Evolutionary conservation across 2,797 vertebrate species (phyloP).

Genomic region (Pterois miles): DNA sequence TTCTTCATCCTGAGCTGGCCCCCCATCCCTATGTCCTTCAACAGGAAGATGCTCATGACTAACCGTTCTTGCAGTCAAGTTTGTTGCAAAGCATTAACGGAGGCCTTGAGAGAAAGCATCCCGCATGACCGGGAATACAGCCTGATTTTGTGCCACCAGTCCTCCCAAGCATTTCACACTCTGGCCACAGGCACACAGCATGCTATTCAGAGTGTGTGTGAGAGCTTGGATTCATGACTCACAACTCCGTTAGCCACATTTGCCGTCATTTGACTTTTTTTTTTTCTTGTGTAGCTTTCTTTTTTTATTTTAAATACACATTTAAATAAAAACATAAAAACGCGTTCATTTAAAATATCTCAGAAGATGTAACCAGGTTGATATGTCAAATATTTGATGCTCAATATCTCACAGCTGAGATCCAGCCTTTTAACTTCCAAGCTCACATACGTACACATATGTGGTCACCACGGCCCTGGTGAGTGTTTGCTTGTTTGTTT

Average conservation of each 20-base stretch:
- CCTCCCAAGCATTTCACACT: slow-evolving; percentile 16
- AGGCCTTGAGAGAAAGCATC: slow-evolving; percentile 40
- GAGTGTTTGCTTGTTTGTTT: slow-evolving; percentile 67
- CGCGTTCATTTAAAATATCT: neutral
- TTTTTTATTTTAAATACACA: neutral
- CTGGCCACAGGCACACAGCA: slow-evolving; percentile 25
- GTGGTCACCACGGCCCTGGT: slow-evolving; percentile 33
- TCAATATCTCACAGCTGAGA: slow-evolving; percentile 15
- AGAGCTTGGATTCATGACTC: neutral
- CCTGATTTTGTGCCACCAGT: slow-evolving; percentile 17
- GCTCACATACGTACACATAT: neutral
- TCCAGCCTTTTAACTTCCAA: slow-evolving; percentile 9
- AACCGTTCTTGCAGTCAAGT: slow-evolving; percentile 33
- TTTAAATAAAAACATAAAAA: no score
- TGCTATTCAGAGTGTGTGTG: slow-evolving; percentile 19
- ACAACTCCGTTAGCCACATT: neutral
- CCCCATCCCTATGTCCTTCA: slow-evolving; percentile 54
- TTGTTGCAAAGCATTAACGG: slow-evolving; percentile 36
- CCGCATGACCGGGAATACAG: slow-evolving; percentile 18
- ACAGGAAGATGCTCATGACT: slow-evolving; percentile 31
- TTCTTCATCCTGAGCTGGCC: slow-evolving; percentile 26
- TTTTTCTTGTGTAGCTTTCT: neutral
- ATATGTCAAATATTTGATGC: neutral
- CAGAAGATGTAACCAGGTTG: neutral
- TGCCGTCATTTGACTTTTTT: neutral